Evolutionary conservation across 2,797 vertebrate species (phyloP), one percentile per base, ranked within the genome.

Genomic region (Buceros bicornis): DNA sequence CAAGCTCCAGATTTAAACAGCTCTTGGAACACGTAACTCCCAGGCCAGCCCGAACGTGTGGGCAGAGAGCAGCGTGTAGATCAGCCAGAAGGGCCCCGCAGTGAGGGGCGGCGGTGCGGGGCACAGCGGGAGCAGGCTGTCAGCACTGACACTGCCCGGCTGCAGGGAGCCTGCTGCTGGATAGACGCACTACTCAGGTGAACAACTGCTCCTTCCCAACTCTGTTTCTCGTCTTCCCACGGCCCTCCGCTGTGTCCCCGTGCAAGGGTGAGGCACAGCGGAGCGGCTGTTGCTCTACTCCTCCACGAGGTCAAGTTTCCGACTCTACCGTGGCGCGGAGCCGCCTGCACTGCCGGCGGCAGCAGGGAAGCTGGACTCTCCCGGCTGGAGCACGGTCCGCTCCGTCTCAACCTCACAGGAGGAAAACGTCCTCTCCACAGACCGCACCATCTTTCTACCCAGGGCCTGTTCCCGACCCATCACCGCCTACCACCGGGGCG

Each of bases 1-100:
- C 16, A 69, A 67, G 28, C 20, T 53, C n/a, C 53, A 71, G 31
- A 67, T 50, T 64, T 50, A 61, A 60, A 58, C 16, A 56, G 56
- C n/a, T 33, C n/a, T 43, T 3, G n/a, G n/a, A 58, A 47, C 24
- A 5, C 0, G 10, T 26, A 82, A 42, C 35, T 25, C 33, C 15
- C n/a, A n/a, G 26, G 29, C 13, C 47, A 45, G 26, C 40, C n/a
- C 18, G 4, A 33, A 3, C 0, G 43, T 4, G 22, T 1, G 60
- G 47, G 37, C 86, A 90, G 21, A 19, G 10, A 6, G 26, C 31
- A 37, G 33, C 11, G 6, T 1, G 29, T 0, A 12, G 4, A 12
- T 2, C 16, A 25, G 35, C 1, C 33, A 3, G 25, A 17, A 42
- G 42, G 25, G 58, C 29, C 17, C 33, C 22, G 28, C 5, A 3